Evolutionary conservation across 92 coral and sea anemone species (phyloP).

Genomic region (Metridium senile): DNA sequence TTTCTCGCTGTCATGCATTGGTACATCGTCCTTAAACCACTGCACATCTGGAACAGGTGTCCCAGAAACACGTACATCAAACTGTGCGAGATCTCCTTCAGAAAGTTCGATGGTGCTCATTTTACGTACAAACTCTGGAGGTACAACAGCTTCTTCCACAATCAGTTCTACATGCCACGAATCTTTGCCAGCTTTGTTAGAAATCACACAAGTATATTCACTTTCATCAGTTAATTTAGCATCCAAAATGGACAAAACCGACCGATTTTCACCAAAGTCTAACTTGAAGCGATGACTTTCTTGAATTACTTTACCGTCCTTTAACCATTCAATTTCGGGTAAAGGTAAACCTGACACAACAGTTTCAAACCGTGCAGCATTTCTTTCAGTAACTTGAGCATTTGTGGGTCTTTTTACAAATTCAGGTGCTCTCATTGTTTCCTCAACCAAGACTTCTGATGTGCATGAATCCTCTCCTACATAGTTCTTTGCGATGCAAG

Average conservation of each 20-base stretch:
- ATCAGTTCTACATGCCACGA: slow-evolving; percentile 85
- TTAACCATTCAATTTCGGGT: slow-evolving; percentile 92
- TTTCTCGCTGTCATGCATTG: slow-evolving; percentile 66
- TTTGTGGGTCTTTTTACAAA: slow-evolving; percentile 65
- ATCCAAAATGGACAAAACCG: slow-evolving; percentile 77
- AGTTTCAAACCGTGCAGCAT: slow-evolving; percentile 64
- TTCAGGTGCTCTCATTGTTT: slow-evolving; percentile 67
- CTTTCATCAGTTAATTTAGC: slow-evolving; percentile 92
- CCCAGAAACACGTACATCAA: slow-evolving; percentile 91
- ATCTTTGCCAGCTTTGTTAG: slow-evolving; percentile 84
- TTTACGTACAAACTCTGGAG: slow-evolving; percentile 82
- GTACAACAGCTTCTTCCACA: slow-evolving; percentile 84
- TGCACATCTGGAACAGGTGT: slow-evolving; percentile 89
- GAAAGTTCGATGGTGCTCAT: slow-evolving; percentile 79
- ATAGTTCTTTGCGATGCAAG: slow-evolving; percentile 78
- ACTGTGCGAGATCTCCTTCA: slow-evolving; percentile 89
- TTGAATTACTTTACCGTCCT: slow-evolving; percentile 79
- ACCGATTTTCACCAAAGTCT: slow-evolving; percentile 75
- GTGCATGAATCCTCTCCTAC: slow-evolving; percentile 84
- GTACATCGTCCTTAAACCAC: slow-evolving; percentile 81
- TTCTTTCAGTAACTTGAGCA: slow-evolving; percentile 66
- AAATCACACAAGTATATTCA: slow-evolving; percentile 83
- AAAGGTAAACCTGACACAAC: slow-evolving; percentile 76
- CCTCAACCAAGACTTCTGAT: slow-evolving; percentile 75
- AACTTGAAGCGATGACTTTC: slow-evolving; percentile 69